Evolutionary conservation across 2,797 vertebrate genomes (phyloP).

Genomic region (Falco novaeseelandiae): DNA sequence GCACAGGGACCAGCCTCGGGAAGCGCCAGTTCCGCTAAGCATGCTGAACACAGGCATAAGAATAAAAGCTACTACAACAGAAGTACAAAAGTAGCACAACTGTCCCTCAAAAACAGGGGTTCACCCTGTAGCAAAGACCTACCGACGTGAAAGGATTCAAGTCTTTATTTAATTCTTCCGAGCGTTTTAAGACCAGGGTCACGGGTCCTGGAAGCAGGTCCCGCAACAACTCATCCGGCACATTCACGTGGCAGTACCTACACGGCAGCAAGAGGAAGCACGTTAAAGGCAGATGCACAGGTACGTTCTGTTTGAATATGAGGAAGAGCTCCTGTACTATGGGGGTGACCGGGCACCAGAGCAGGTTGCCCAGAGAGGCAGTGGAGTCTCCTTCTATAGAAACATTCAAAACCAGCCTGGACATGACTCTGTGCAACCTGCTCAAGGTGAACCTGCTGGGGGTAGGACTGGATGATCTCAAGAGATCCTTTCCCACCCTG

Average conservation of each 20-base stretch:
- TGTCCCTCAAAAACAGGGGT: fast-evolving
- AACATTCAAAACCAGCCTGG: no score
- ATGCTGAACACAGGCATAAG: fast-evolving
- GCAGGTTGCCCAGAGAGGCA: no score
- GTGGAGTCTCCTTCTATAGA: no score
- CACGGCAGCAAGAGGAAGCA: fast-evolving
- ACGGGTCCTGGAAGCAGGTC: constrained; percentile 94
- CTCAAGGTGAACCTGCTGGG: no score
- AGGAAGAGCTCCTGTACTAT: no score
- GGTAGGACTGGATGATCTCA: no score
- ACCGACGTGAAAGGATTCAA: constrained; percentile 94
- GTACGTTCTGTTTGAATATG: no score
- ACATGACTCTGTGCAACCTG: no score
- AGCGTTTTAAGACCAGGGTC: constrained; percentile 90
- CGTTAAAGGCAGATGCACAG: background rate
- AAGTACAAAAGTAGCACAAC: fast-evolving
- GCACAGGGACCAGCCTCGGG: fast-evolving
- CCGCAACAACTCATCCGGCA: constrained; percentile 79
- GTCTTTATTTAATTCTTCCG: constrained; percentile 85
- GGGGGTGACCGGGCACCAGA: no score
- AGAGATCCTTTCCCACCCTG: no score
- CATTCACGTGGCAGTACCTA: constrained; percentile 27
- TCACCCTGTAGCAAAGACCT: background rate
- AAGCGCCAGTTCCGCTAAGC: fast-evolving
- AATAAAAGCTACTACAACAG: background rate